These are phyloP conservation scores for Aproaerema taeniolella DNA, from an alignment of 2,888 invertebrate species.

Conservation along the genomic window DNA sequence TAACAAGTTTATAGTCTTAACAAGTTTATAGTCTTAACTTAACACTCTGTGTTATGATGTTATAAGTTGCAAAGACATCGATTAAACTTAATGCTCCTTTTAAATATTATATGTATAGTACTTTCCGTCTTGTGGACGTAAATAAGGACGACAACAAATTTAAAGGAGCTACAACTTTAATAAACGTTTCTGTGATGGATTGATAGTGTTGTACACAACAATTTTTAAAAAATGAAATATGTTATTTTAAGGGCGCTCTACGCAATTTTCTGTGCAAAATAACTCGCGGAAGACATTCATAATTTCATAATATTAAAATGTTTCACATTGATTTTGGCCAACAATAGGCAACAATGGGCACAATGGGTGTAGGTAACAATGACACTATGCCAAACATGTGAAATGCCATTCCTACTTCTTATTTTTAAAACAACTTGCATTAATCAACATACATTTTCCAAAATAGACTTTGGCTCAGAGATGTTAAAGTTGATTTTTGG, in stretches of 20 bases:
- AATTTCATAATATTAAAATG: conserved; percentile 76
- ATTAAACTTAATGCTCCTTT: too few relatives aligned
- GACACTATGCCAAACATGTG: conserved; percentile 73
- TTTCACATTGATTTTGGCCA: conserved; percentile 67
- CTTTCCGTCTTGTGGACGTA: too few relatives aligned
- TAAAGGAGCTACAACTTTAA: too few relatives aligned
- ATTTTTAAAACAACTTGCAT: conserved; percentile 1
- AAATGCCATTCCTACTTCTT: conserved; percentile 46
- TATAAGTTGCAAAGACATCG: too few relatives aligned
- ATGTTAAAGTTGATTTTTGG: conserved; percentile 1
- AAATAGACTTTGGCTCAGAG: background rate
- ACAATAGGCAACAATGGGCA: conserved; percentile 66
- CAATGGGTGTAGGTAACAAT: conserved; percentile 75
- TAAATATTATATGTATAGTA: too few relatives aligned
- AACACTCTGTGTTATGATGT: too few relatives aligned
- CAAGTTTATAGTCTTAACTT: too few relatives aligned
- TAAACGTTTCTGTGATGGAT: too few relatives aligned
- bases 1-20: too few relatives aligned
- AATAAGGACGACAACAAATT: too few relatives aligned
- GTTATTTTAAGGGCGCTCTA: background rate
- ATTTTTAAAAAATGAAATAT: too few relatives aligned
- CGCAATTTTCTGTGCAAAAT: conserved; percentile 19
- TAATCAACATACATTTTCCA: background rate
- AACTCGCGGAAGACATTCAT: conserved; percentile 70
- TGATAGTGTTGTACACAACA: too few relatives aligned